Evolutionary conservation across 2,797 vertebrate genomes (phyloP).

Genomic region (Argentina silus): DNA sequence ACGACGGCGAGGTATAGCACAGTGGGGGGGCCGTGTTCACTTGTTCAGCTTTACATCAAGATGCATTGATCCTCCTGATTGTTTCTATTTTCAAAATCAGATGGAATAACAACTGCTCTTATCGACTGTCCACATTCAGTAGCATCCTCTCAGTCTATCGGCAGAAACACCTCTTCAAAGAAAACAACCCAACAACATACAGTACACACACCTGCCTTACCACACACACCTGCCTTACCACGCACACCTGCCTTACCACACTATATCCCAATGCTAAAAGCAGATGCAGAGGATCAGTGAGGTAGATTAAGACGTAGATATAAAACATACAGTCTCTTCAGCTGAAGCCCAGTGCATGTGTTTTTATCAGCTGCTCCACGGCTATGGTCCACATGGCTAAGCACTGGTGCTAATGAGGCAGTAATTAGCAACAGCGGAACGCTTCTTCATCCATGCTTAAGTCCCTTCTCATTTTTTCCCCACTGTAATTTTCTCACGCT

Average conservation of each 20-base stretch:
- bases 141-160: not conserved
- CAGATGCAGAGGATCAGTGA: not conserved
- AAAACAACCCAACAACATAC: not conserved
- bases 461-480: constrained; percentile 56
- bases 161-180: not conserved
- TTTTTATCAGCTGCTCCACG: constrained; percentile 76
- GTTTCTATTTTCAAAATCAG: not conserved
- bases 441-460: constrained; percentile 75
- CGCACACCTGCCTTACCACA: not conserved
- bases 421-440: constrained; percentile 76
- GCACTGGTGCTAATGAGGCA: constrained; percentile 76
- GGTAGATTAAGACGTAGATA: constrained; percentile 70
- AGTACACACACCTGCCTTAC: not conserved
- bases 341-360: constrained; percentile 73
- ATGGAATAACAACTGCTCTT: not conserved
- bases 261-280: not conserved
- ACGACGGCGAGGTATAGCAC: too few species aligned
- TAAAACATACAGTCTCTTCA: constrained; percentile 66
- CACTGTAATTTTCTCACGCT: constrained; percentile 70
- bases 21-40: not conserved
- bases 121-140: not conserved
- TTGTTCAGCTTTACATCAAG: not conserved
- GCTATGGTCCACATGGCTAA: constrained; percentile 77
- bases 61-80: not conserved
- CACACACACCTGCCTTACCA: not conserved